Evolutionary conservation across 2,888 invertebrate genomes (phyloP), one percentile per base, ranked within the genome.

Genomic region (Clitarchus hookeri): DNA sequence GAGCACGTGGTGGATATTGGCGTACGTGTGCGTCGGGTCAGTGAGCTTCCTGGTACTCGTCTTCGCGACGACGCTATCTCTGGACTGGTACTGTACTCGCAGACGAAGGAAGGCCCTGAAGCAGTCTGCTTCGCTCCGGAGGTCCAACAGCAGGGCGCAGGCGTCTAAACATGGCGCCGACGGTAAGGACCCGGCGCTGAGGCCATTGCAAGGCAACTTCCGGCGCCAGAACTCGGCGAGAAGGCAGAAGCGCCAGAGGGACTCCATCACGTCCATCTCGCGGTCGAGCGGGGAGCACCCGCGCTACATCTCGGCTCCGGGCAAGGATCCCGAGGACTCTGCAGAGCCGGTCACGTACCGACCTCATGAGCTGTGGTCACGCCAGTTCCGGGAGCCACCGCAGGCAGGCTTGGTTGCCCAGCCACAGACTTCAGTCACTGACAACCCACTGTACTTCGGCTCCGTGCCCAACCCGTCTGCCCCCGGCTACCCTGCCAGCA

Each of bases 271-370:
- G 19, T 65, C 65, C 0, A 65, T 65, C 23, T 82, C 82, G 36
- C 82, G 82, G 27, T 82, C 82, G 8, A 44, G 82, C 27, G 82
- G 82, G 16, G 82, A 82, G 0, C 27, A 82, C 82, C 82, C 82
- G 16, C 82, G 82, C 44, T 82, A 82, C 82, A 82, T 82, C 36
- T 36, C 27, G 12, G 27, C 82, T 6, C 1, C 36, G 19, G 82
- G 27, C 27, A 82, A 82, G 36, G 82, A 36, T 8, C 0, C 65
- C 8, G 65, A 65, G n/a, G 82, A 82, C 26, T 2, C 6, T 2
- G 82, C 23, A 23, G 82, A 82, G 82, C 82, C 82, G 9, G 23
- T 23, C 36, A 82, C 82, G 27, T 82, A 82, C 27, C 82, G 82
- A 16, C 9, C 82, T 12, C 9, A 82, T 9, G 82, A 82, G 36